Percentiles rank a stretch among this genome's conserved stretches.
phyloP scores from a whole-genome alignment of 2,797 vertebrate genomes.

The Pseudotriccus pelzelni region DNA sequence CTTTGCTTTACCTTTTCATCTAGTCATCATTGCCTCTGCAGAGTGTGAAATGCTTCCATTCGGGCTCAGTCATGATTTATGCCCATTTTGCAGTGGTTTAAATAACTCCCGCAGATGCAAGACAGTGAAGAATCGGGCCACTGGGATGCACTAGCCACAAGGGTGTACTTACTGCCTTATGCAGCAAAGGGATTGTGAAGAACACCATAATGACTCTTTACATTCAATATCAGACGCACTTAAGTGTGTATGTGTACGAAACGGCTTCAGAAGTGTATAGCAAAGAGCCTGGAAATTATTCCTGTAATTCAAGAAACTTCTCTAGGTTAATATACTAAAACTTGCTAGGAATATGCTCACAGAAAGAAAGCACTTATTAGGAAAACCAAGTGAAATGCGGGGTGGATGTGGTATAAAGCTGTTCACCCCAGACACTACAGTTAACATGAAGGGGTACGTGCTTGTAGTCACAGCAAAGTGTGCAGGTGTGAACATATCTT shows the following conservation, averaged over 20 bases:
- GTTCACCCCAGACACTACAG: not conserved
- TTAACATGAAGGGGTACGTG: not conserved
- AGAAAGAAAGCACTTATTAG: not conserved
- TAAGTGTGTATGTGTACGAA: not conserved
- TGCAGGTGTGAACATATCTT: not conserved
- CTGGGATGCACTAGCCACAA: conserved; percentile 21
- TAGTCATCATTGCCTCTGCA: conserved; percentile 4
- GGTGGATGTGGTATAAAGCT: not conserved
- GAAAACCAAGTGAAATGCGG: not conserved
- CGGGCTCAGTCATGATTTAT: conserved; percentile 8
- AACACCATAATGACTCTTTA: conserved; percentile 15
- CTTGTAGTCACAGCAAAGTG: not conserved
- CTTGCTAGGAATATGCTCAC: not conserved
- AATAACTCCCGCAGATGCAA: not conserved
- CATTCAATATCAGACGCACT: not conserved
- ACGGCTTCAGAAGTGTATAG: not conserved
- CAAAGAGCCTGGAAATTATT: not conserved
- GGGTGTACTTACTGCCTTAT: conserved; percentile 28
- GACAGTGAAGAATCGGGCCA: conserved; percentile 11
- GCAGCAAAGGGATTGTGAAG: conserved; percentile 4
- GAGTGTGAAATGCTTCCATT: conserved; percentile 35
- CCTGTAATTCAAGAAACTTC: not conserved
- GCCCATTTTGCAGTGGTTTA: conserved; percentile 12
- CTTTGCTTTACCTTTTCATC: conserved; percentile 1
- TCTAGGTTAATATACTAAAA: conserved; percentile 6